Evolutionary conservation across 2,797 vertebrate species (phyloP), one percentile per base, ranked within the genome.

Genomic region (Diceros bicornis): DNA sequence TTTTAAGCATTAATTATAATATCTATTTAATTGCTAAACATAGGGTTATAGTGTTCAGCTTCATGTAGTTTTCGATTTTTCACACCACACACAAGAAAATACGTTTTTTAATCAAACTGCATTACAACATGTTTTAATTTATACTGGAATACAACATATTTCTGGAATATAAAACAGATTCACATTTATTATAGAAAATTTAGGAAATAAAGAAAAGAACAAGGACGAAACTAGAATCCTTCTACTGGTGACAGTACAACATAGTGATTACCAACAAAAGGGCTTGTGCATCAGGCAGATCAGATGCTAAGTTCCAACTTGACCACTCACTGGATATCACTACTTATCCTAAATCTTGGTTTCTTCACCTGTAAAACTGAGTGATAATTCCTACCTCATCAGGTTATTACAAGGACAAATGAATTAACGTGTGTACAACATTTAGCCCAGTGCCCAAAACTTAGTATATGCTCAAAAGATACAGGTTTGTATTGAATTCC

Each of bases 1-100:
- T 27, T 94, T 95, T 91, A 77, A 92, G 18, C 23, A 93, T 59
- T 82, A 84, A 74, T 94, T 85, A 82, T 27, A 81, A 32, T 83
- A 91, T 72, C 77, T 91, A 79, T 32, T 52, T 92, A 89, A 91
- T 64, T 74, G 8, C n/a, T 96, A 92, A 96, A 55, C 37, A 66
- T 9, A 75, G 16, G 6, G 32, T 32, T 71, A 61, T 1, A 78
- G 47, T 34, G 5, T 82, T 83, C 17, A 34, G 52, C 23, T 37
- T 89, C 57, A 62, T 8, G 7, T 20, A 57, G 59, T 89, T 91
- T 89, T 90, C 8, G 57, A 59, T 44, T 85, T 96, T 97, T 52
- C 61, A 96, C 1, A 93, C 21, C n/a, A 68, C 7, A 62, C 9
- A n/a, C 5, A 81, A 37, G 78, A 74, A 89, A 57, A 74, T 75